Base-by-base conservation (phyloP, 2,113 vertebrate genomes). In the Charina bottae region DNA sequence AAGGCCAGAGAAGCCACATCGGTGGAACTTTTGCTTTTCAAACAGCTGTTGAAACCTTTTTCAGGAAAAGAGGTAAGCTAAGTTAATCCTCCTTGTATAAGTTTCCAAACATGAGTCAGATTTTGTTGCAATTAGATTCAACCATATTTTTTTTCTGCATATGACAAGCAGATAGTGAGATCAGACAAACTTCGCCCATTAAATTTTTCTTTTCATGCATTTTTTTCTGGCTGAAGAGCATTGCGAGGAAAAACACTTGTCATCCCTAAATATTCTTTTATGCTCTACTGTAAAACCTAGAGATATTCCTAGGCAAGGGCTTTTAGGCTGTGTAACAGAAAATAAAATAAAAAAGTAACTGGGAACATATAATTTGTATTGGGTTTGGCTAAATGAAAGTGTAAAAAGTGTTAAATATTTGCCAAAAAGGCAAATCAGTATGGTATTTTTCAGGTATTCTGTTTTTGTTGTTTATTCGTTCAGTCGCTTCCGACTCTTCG, bases 41-140 rank as follows among this genome's bases (percentile, higher is more conserved):
- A n/a, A 49, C 42, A 33, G 26, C 19, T 53, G 10, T 62, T 53
- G 42, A 24, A 90, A 55, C 6, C 4, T 26, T 59, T 56, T 26
- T 90, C 26, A 60, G 26, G 28, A n/a, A 85, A 84, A 60, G 42
- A 59, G 37, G 24, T 84, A 53, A 28, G 28, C 42, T 62, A n/a
- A 49, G 2, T 90, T 49, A 17, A 62, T 54, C 90, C 23, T 85
- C 68, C 59, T 64, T 26, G 0, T 0, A n/a, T 68, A 95, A 90
- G 4, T 0, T 55, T 24, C 15, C 33, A 42, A 13, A n/a, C 54
- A 6, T 64, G n/a, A 0, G 0, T 15, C 87, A 4, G 0, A 86
- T 84, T 26, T 37, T 90, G 49, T 58, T 42, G 49, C 42, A 15
- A 42, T 89, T 72, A 72, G 10, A 28, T 55, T 19, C 23, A 3